These are phyloP conservation scores for Ptychadena robeensis DNA, from an alignment of 2,797 vertebrate genomes.

Conservation along the genomic window DNA sequence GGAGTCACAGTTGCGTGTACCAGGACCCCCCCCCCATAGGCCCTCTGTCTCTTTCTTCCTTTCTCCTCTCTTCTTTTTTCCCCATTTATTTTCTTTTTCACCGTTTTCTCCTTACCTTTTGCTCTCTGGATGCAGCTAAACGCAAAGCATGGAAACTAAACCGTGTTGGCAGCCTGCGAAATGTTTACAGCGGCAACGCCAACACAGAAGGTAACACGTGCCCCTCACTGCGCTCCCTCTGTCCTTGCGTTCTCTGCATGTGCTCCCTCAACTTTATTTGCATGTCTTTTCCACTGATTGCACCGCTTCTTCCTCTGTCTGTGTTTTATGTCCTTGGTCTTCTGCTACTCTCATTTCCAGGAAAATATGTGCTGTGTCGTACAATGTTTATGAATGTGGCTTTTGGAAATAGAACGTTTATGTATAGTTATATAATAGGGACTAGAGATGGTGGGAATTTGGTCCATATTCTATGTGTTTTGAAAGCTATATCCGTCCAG, in stretches of 20 bases:
- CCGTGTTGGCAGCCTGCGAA: slow-evolving; percentile 90
- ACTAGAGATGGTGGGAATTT: not conserved
- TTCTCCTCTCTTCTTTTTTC: slow-evolving; percentile 34
- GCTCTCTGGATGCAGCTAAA: slow-evolving; percentile 89
- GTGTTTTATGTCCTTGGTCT: slow-evolving; percentile 39
- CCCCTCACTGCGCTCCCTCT: slow-evolving; percentile 43
- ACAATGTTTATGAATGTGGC: not conserved
- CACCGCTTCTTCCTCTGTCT: slow-evolving; percentile 41
- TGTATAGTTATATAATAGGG: not conserved
- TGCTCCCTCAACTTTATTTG: slow-evolving; percentile 26
- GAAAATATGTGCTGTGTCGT: slow-evolving; percentile 12
- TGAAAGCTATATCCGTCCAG: not conserved
- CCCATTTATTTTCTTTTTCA: slow-evolving; percentile 69
- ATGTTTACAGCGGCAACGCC: slow-evolving; percentile 87
- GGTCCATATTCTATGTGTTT: not conserved
- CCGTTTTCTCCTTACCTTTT: slow-evolving; percentile 71
- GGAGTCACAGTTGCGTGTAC: slow-evolving; percentile 61
- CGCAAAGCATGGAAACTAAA: slow-evolving; percentile 92
- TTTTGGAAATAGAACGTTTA: not conserved
- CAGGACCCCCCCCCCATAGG: slow-evolving; percentile 62
- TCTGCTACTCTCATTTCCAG: slow-evolving; percentile 39
- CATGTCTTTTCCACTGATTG: slow-evolving; percentile 23
- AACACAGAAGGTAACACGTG: slow-evolving; percentile 83
- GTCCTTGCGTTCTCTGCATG: slow-evolving; percentile 35
- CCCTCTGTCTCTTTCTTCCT: slow-evolving; percentile 57